Evolutionary conservation across 2,113 vertebrate genomes (phyloP).

Genomic region (Dasyprocta punctata): DNA sequence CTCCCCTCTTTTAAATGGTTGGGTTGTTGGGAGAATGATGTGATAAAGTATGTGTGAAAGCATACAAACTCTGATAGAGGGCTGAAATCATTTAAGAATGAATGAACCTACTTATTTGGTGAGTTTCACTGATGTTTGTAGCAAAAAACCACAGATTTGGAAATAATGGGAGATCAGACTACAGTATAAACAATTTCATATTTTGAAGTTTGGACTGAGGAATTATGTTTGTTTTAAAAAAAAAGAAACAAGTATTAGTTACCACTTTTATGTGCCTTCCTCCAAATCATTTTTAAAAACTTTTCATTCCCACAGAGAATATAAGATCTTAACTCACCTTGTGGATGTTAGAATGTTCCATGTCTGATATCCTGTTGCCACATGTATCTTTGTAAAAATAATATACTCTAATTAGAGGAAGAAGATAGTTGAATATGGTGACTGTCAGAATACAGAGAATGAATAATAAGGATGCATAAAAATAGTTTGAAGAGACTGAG

Average conservation of each 20-base stretch:
- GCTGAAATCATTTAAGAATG: not conserved
- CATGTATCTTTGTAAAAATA: slow-evolving; percentile 43
- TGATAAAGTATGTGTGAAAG: not conserved
- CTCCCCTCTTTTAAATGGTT: not conserved
- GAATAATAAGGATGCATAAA: not conserved
- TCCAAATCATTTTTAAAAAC: not conserved
- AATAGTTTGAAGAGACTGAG: not conserved
- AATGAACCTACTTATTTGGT: not conserved
- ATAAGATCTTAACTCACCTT: not conserved
- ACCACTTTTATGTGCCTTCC: not conserved
- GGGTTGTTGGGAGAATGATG: not conserved
- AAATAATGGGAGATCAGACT: slow-evolving; percentile 14
- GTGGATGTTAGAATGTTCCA: not conserved
- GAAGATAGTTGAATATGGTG: not conserved
- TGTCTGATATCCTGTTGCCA: not conserved
- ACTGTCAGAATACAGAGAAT: not conserved
- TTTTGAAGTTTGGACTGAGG: slow-evolving; percentile 14
- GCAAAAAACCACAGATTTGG: not conserved
- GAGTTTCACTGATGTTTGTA: slow-evolving; percentile 31
- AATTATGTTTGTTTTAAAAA: slow-evolving; percentile 19
- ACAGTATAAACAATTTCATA: not conserved
- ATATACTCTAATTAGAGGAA: not conserved
- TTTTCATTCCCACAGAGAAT: not conserved
- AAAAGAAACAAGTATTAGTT: not conserved
- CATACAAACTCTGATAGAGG: not conserved